These are phyloP conservation scores for Synergus japonicus DNA, from an alignment of 2,888 invertebrate species.

Conservation along the genomic window DNA sequence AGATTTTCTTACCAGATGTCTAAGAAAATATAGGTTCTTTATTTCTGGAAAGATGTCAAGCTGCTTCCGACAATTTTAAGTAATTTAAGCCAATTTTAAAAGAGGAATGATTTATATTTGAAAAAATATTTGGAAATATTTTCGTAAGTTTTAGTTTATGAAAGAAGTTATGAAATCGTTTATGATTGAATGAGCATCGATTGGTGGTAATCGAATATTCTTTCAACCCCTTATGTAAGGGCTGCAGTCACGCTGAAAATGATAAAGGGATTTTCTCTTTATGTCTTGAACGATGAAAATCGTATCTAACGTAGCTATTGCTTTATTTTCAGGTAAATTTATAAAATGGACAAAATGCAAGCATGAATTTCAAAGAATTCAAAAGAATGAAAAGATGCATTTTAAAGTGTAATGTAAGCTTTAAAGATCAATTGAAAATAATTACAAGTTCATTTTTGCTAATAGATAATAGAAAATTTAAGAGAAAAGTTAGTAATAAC, in stretches of 20 bases:
- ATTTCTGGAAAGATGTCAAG: neutral
- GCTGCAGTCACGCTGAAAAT: neutral
- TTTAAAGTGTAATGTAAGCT: no score
- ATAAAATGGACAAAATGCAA: neutral
- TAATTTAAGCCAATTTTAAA: neutral
- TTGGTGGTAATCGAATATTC: slow-evolving; percentile 21
- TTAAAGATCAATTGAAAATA: no score
- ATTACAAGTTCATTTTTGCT: no score
- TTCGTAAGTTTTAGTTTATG: neutral
- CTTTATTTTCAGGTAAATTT: neutral
- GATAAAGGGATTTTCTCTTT: slow-evolving; percentile 13
- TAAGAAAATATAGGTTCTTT: neutral
- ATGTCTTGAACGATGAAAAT: neutral
- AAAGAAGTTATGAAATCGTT: slow-evolving; percentile 22
- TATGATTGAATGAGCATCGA: slow-evolving; percentile 22
- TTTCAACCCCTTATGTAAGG: slow-evolving; percentile 2
- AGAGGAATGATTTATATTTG: neutral
- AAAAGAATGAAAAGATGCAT: no score
- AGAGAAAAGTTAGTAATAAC: neutral
- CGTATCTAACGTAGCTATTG: neutral
- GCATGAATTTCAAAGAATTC: no score
- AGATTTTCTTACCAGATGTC: neutral
- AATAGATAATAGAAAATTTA: no score
- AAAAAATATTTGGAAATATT: no score
- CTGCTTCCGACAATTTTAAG: neutral